A percentile compares a stretch with the other conserved stretches of the same genome.
phyloP scores from a whole-genome alignment of 2,888 invertebrate species.

The Exephanes ischioxanthus region DNA sequence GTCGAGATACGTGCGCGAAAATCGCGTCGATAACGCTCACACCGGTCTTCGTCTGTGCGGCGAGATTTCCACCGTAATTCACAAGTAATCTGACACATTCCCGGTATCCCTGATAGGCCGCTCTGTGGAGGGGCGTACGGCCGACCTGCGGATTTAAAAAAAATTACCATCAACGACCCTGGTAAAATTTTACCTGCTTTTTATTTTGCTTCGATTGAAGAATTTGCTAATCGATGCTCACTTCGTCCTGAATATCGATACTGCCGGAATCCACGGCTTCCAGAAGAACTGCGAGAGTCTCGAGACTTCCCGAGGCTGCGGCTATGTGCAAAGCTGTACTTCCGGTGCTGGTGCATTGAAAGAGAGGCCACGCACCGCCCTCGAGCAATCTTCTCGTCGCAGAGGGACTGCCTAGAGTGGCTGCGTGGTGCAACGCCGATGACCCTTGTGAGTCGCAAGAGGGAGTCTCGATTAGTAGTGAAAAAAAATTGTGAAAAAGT shows the following conservation, averaged over 20 bases:
- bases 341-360: constrained; percentile 74
- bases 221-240: constrained; percentile 24
- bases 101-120: constrained; percentile 86
- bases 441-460: constrained; percentile 70
- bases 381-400: constrained; percentile 81
- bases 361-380: constrained; percentile 80
- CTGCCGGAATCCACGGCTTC: constrained; percentile 44
- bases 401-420: constrained; percentile 79
- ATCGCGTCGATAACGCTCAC: constrained; percentile 83
- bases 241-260: constrained; percentile 70
- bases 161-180: neutral
- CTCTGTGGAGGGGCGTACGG: constrained; percentile 86
- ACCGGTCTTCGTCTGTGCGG: constrained; percentile 78
- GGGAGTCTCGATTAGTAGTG: constrained; percentile 49
- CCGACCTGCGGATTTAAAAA: constrained; percentile 73
- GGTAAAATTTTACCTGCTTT: neutral
- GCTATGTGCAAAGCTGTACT: constrained; percentile 83
- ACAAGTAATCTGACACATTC: constrained; percentile 85
- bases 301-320: constrained; percentile 78
- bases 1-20: constrained; percentile 81
- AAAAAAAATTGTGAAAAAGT: constrained; percentile 41
- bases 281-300: constrained; percentile 72
- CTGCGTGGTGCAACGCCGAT: constrained; percentile 83
- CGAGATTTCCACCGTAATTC: constrained; percentile 83
- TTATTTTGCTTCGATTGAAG: neutral